These are phyloP conservation scores for Chouioia cunea DNA, from an alignment of 2,888 invertebrate species.

Conservation along the genomic window DNA sequence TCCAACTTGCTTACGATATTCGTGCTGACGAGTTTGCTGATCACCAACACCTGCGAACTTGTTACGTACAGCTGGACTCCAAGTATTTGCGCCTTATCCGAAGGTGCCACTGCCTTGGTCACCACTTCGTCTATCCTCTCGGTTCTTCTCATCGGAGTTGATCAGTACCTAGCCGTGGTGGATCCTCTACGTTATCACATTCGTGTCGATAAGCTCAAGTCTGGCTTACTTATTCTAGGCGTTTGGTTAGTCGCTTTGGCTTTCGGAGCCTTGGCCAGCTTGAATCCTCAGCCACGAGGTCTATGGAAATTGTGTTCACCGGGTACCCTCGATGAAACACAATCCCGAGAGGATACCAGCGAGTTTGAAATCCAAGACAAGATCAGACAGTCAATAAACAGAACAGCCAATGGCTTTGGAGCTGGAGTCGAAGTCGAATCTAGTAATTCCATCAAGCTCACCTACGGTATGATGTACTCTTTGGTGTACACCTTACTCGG, in stretches of 20 bases:
- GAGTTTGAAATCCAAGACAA: not conserved
- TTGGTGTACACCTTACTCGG: slow-evolving; percentile 68
- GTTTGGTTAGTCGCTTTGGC: slow-evolving; percentile 70
- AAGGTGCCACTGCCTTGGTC: slow-evolving; percentile 74
- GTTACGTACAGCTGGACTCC: slow-evolving; percentile 69
- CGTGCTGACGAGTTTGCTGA: slow-evolving; percentile 68
- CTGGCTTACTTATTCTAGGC: slow-evolving; percentile 68
- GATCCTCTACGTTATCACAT: slow-evolving; percentile 76
- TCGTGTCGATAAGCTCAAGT: slow-evolving; percentile 71
- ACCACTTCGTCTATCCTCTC: slow-evolving; percentile 75
- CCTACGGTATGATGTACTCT: slow-evolving; percentile 69
- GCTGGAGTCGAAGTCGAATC: no score
- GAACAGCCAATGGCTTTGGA: no score
- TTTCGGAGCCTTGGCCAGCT: slow-evolving; percentile 68
- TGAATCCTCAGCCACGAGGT: slow-evolving; percentile 68
- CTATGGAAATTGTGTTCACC: slow-evolving; percentile 67
- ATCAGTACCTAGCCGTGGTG: slow-evolving; percentile 77
- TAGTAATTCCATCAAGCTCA: slow-evolving; percentile 32
- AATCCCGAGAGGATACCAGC: not conserved
- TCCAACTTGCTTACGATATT: slow-evolving; percentile 72
- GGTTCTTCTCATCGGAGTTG: slow-evolving; percentile 75
- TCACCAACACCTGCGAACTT: slow-evolving; percentile 70
- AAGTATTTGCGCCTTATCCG: slow-evolving; percentile 72
- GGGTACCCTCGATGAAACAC: not conserved
- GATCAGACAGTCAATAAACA: not conserved